Evolutionary conservation across 1,140 invertebrate species (phyloP).

Genomic region (Drosophila cardini): DNA sequence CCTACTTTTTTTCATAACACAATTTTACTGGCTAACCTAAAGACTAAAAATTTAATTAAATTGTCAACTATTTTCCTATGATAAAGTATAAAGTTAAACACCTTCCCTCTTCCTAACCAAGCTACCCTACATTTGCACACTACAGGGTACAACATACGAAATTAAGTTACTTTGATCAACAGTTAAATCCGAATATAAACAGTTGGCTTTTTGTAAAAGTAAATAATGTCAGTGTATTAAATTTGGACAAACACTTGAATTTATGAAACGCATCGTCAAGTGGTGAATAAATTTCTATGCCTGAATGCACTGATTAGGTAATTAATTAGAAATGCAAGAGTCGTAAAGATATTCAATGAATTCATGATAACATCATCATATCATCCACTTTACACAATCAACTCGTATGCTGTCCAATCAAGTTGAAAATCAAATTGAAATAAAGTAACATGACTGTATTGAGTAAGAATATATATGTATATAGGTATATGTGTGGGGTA

Average conservation of each 20-base stretch:
- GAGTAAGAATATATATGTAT: neutral
- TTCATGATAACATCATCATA: neutral
- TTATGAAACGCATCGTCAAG: neutral
- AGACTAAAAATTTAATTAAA: no score
- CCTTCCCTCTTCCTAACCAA: neutral
- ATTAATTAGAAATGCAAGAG: conserved; percentile 16
- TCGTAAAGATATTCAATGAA: neutral
- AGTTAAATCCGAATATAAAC: neutral
- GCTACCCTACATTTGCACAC: neutral
- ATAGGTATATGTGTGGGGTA: no score
- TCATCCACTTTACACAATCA: neutral
- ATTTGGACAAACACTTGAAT: neutral
- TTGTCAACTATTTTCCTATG: no score
- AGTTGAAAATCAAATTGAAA: conserved; percentile 26
- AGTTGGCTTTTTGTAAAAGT: neutral
- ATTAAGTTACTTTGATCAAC: neutral
- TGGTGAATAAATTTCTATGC: neutral
- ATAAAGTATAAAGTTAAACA: no score
- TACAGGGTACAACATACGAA: neutral
- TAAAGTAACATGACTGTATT: neutral
- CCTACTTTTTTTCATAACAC: no score
- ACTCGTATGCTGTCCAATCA: conserved; percentile 9
- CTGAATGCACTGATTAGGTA: conserved; percentile 17
- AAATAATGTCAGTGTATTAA: neutral
- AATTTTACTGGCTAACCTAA: no score